Percentiles rank a stretch among this genome's conserved stretches.
These are phyloP conservation scores for Ochropleura plecta DNA, from an alignment of 2,888 invertebrate genomes.

Conservation along the genomic window DNA sequence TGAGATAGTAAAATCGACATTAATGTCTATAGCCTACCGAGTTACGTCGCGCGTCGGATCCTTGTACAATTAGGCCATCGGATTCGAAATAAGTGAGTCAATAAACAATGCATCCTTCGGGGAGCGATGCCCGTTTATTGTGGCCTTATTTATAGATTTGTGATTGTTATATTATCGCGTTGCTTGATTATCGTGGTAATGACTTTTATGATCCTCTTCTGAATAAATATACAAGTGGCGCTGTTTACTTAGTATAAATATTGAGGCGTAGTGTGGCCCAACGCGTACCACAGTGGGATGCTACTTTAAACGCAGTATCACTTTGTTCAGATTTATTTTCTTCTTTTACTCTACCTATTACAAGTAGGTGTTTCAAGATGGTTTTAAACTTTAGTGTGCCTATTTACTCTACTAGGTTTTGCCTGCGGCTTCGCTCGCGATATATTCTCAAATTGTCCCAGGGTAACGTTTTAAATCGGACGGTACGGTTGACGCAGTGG, in stretches of 20 bases:
- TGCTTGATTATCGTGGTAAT: constrained; percentile 57
- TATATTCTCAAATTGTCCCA: neutral
- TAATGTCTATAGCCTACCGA: constrained; percentile 78
- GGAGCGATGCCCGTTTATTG: constrained; percentile 79
- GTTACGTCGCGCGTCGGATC: constrained; percentile 81
- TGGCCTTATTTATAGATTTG: constrained; percentile 69
- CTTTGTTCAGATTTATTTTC: neutral
- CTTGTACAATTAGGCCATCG: constrained; percentile 78
- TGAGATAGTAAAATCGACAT: constrained; percentile 80
- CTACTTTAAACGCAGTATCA: constrained; percentile 5
- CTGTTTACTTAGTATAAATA: constrained; percentile 41
- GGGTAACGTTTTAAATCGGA: neutral
- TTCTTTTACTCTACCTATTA: neutral
- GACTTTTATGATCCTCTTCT: constrained; percentile 62
- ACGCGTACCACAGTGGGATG: constrained; percentile 13
- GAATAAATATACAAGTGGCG: constrained; percentile 58
- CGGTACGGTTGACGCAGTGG: too few species aligned
- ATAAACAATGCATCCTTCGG: constrained; percentile 84
- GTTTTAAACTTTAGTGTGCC: neutral
- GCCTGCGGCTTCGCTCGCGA: neutral
- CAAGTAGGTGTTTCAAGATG: neutral
- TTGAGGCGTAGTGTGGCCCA: constrained; percentile 32
- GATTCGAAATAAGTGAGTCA: constrained; percentile 80
- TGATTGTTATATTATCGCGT: constrained; percentile 64
- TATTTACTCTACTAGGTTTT: neutral